phyloP scores from a whole-genome alignment of 2,797 vertebrate species.

The Phyllotis vaccarum region DNA sequence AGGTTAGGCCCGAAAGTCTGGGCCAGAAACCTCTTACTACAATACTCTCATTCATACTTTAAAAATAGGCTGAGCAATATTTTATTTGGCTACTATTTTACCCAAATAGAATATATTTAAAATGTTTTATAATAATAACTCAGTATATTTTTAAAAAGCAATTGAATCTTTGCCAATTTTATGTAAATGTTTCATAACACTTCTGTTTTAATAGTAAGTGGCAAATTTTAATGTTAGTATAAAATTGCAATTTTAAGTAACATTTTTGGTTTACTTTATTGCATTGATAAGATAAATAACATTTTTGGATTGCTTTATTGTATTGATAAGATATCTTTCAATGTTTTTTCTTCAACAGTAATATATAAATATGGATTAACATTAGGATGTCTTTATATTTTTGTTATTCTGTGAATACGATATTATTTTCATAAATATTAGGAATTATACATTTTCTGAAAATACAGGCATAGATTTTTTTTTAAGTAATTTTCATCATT shows the following conservation, averaged over 20 bases:
- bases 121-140: background rate
- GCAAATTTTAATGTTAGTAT: background rate
- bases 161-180: background rate
- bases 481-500: background rate
- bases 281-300: background rate
- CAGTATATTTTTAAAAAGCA: background rate
- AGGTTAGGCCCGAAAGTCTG: too few species aligned
- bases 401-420: slow-evolving; percentile 34
- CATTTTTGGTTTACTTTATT: background rate
- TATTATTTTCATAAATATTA: slow-evolving; percentile 48
- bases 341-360: background rate
- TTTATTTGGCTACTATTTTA: background rate
- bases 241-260: background rate
- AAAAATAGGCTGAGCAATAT: background rate
- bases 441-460: background rate
- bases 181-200: background rate
- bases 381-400: slow-evolving; percentile 39
- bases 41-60: background rate
- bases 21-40: too few species aligned
- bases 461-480: background rate
- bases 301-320: background rate
- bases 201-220: background rate
- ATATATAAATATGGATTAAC: background rate
- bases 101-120: background rate
- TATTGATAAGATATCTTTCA: slow-evolving; percentile 34